phyloP scores from a whole-genome alignment of 2,113 vertebrate genomes.

The Hymenochirus boettgeri region DNA sequence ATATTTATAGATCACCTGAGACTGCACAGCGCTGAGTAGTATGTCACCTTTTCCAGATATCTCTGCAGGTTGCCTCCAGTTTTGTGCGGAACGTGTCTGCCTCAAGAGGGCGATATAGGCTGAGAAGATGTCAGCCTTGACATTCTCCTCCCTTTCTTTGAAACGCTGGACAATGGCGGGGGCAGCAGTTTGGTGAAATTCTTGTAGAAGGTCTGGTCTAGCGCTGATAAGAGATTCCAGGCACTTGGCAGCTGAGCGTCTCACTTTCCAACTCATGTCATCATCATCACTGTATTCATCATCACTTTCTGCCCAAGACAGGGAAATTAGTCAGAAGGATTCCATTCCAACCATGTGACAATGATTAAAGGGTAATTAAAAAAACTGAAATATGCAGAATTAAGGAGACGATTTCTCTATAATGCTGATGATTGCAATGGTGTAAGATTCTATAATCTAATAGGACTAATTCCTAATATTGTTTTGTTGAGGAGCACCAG shows the following conservation, averaged over 20 bases:
- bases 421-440: too few relatives aligned
- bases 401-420: too few relatives aligned
- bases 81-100: constrained; percentile 67
- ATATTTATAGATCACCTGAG: constrained; percentile 81
- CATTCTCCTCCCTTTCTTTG: constrained; percentile 91
- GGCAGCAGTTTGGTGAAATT: constrained; percentile 75
- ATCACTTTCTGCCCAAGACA: constrained; percentile 69
- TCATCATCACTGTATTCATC: constrained; percentile 91
- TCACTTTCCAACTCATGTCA: constrained; percentile 94
- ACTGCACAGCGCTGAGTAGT: constrained; percentile 67
- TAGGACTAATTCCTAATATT: too few relatives aligned
- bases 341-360: too few relatives aligned
- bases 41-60: constrained; percentile 57
- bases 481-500: too few relatives aligned
- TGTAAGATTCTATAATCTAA: too few relatives aligned
- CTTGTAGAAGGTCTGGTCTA: constrained; percentile 74
- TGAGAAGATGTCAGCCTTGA: constrained; percentile 80
- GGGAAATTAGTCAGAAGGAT: background rate
- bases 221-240: constrained; percentile 76
- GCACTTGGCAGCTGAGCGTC: constrained; percentile 84
- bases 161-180: constrained; percentile 79
- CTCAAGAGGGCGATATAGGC: constrained; percentile 78
- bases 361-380: too few relatives aligned
- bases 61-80: constrained; percentile 51
- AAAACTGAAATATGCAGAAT: too few relatives aligned